phyloP scores from a whole-genome alignment of 2,888 invertebrate species.

The Deroplatys truncata region DNA sequence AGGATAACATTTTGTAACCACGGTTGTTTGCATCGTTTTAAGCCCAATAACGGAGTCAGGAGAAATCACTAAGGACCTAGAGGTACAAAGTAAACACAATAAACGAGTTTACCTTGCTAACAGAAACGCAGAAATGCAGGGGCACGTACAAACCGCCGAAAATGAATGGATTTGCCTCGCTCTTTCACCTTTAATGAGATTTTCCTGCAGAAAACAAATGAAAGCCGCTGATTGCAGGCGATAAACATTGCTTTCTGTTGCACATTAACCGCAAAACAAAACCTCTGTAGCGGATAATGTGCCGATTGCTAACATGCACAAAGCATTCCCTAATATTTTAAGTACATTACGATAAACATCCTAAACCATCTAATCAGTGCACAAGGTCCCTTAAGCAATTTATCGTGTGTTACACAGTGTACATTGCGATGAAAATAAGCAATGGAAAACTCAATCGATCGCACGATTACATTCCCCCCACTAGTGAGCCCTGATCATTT shows the following conservation, averaged over 20 bases:
- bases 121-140: no score
- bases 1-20: no score
- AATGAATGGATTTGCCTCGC: not conserved
- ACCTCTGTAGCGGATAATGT: not conserved
- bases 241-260: no score
- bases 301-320: not conserved
- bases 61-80: no score
- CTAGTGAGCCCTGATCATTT: not conserved
- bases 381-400: not conserved
- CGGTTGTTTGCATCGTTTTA: no score
- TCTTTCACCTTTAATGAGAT: not conserved
- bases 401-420: not conserved
- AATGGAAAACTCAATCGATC: not conserved
- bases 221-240: not conserved
- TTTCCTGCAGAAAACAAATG: not conserved
- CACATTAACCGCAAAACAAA: no score
- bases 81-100: no score
- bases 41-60: no score
- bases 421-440: not conserved
- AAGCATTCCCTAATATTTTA: not conserved
- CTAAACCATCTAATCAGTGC: no score
- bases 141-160: not conserved
- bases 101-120: no score
- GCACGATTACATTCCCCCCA: no score
- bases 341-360: not conserved